Base-by-base conservation (phyloP, 2,888 invertebrate genomes). In the Nemotelus nigrinus region DNA sequence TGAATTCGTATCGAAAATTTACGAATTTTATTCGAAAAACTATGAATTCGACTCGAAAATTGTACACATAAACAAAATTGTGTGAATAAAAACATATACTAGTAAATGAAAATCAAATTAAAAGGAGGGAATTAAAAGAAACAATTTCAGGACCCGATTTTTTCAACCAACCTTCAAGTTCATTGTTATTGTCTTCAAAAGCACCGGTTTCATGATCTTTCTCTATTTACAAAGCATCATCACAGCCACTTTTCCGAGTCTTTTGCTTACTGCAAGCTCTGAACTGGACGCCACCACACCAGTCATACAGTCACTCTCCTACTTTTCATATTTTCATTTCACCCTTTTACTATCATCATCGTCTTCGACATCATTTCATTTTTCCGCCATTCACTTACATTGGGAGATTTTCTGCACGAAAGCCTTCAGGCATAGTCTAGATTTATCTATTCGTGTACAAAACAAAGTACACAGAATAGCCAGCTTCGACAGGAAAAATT, bases 121-220 rank as follows among this genome's bases (percentile, higher is more conserved):
- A 25, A 25, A 25, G 25, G 25, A 25, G 25, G 25, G 25, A 25
- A 25, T 1, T 25, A 25, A 25, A 25, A 25, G 25, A 1, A 25
- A n/a, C n/a, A n/a, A 25, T 25, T 25, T 25, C 25, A 25, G 25
- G 25, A 25, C 25, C 25, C 25, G 1, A 25, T 25, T 25, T 25
- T 25, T 25, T 25, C 25, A 25, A 25, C 25, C 25, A 25, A 25
- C 25, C 25, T 1, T 25, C 25, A 25, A 25, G 45, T 45, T 25
- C 65, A 65, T 65, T 25, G 1, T 25, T 25, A 25, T 25, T 65
- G 47, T 65, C 47, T 45, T 63, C 47, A 10, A 65, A 65, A 65
- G 65, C 44, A 45, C 25, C 47, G 47, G 2, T 65, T 65, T n/a
- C 65, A 65, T 47, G 65, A 65, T 47, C 47, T 65, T 25, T n/a